Conservation (phyloP, 2,797 vertebrate genomes). For the Helarctos malayanus region DNA sequence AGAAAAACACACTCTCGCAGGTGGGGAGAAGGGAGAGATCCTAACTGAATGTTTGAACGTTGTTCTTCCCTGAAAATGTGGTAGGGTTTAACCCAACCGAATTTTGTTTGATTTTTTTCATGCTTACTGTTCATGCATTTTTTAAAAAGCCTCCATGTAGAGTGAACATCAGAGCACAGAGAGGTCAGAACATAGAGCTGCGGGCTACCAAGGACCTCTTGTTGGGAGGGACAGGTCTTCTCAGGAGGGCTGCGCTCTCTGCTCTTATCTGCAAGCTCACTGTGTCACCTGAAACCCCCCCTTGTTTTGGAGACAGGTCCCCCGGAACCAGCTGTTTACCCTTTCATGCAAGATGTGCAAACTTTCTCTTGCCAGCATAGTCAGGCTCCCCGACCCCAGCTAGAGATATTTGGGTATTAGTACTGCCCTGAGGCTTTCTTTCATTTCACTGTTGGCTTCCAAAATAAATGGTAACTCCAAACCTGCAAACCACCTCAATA, state of each 20-base stretch:
- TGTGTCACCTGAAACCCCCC: background rate
- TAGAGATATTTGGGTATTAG: background rate
- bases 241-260: background rate
- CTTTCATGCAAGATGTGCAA: background rate
- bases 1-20: conserved; percentile 80
- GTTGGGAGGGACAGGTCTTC: background rate
- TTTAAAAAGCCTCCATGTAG: background rate
- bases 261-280: background rate
- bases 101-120: background rate
- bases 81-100: background rate
- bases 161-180: background rate
- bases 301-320: background rate
- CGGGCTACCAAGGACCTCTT: background rate
- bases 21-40: conserved; percentile 73
- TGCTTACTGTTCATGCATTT: background rate
- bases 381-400: background rate
- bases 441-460: background rate
- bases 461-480: conserved; percentile 30
- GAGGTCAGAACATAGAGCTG: background rate
- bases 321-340: background rate
- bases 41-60: background rate
- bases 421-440: background rate
- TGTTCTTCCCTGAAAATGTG: conserved; percentile 49
- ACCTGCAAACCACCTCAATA: background rate
- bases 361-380: background rate